A percentile compares a stretch with the other conserved stretches of the same genome.
Evolutionary conservation across 2,888 invertebrate species (phyloP).

Genomic region (Boloria euphrosyne): DNA sequence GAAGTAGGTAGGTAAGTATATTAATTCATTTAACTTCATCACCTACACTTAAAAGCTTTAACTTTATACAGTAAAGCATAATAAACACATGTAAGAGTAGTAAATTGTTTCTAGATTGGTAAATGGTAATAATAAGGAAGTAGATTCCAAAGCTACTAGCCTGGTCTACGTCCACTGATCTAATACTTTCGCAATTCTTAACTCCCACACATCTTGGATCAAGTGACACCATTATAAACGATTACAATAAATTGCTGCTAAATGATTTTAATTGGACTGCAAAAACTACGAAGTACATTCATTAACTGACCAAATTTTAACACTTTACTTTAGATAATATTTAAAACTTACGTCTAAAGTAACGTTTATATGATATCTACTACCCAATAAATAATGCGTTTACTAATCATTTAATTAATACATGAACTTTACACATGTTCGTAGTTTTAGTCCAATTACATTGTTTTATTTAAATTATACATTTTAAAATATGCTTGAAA

Average conservation of each 20-base stretch:
- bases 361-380: too few relatives aligned
- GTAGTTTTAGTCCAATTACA: too few relatives aligned
- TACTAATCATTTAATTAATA: too few relatives aligned
- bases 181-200: constrained; percentile 47
- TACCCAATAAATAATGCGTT: too few relatives aligned
- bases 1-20: too few relatives aligned
- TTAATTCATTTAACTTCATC: too few relatives aligned
- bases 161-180: constrained; percentile 25
- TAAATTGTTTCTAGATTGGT: constrained; percentile 10
- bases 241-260: constrained; percentile 36
- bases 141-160: constrained; percentile 19
- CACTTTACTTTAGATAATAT: background rate
- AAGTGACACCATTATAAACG: constrained; percentile 42
- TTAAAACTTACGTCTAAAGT: background rate
- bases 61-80: background rate
- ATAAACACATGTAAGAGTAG: background rate
- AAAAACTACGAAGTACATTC: constrained; percentile 38
- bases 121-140: constrained; percentile 26
- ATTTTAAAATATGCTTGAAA: background rate
- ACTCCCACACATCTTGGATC: constrained; percentile 38
- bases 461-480: too few relatives aligned
- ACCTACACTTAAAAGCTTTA: background rate
- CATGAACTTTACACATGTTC: too few relatives aligned
- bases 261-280: constrained; percentile 42
- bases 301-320: constrained; percentile 1